These are phyloP conservation scores for Chorisops tibialis DNA, from an alignment of 2,888 invertebrate genomes.

Conservation along the genomic window DNA sequence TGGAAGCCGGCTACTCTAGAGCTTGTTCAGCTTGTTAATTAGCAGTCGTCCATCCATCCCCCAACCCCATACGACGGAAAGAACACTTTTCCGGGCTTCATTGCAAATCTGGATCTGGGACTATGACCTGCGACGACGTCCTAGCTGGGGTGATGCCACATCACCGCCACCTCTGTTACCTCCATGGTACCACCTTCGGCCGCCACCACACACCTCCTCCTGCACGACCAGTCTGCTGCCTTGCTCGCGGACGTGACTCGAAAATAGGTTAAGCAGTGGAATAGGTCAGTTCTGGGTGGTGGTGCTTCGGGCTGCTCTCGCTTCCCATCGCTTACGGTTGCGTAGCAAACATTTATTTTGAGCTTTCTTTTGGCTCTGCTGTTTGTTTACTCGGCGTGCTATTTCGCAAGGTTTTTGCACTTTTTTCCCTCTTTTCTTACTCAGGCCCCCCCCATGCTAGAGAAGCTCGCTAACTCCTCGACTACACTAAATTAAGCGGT, in stretches of 20 bases:
- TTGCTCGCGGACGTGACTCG: conserved; percentile 14
- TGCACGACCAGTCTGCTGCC: neutral
- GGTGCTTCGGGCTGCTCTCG: conserved; percentile 3
- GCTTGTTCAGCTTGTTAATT: neutral
- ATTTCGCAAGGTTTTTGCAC: conserved; percentile 23
- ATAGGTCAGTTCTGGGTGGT: conserved; percentile 25
- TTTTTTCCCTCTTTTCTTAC: neutral
- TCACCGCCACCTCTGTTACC: neutral
- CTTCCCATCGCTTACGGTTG: too few relatives aligned
- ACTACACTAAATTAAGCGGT: too few relatives aligned
- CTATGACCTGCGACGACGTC: conserved; percentile 14
- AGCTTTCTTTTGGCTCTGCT: too few relatives aligned
- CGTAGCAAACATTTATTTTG: too few relatives aligned
- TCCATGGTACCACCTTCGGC: neutral
- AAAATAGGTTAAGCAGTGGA: conserved; percentile 25
- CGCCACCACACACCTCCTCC: neutral
- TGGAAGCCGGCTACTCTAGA: neutral
- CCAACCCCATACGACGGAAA: too few relatives aligned
- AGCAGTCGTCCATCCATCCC: neutral
- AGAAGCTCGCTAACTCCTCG: too few relatives aligned
- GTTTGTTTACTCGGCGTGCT: neutral
- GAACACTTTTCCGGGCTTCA: neutral
- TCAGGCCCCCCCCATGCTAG: too few relatives aligned
- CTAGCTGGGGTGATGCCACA: neutral
- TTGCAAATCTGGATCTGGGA: conserved; percentile 3